These are phyloP conservation scores for Oreochromis mossambicus DNA, from an alignment of 2,797 vertebrate genomes.

Conservation along the genomic window DNA sequence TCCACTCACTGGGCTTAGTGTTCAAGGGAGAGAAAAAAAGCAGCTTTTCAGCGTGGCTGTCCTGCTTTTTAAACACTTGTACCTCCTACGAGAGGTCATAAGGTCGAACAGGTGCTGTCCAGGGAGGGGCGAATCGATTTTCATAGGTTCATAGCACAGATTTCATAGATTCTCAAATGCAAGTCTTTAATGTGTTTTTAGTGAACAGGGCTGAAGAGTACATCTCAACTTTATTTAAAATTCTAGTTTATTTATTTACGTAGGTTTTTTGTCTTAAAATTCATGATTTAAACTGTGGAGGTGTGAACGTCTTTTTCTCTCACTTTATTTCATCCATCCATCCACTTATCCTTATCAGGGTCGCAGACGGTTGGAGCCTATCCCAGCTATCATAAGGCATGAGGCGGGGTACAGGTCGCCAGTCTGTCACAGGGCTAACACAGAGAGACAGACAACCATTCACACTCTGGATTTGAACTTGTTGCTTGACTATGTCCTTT, in stretches of 20 bases:
- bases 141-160: background rate
- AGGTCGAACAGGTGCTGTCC: background rate
- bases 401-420: background rate
- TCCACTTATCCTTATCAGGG: background rate
- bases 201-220: background rate
- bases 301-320: background rate
- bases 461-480: background rate
- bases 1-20: background rate
- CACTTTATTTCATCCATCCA: background rate
- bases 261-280: background rate
- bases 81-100: background rate
- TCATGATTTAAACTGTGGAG: background rate
- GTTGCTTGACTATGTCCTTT: background rate
- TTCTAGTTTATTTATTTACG: background rate
- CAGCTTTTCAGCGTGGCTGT: background rate
- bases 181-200: background rate
- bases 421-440: background rate
- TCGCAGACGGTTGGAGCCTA: background rate
- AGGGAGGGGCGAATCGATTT: background rate
- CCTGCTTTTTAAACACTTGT: background rate
- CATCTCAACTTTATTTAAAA: background rate
- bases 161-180: background rate
- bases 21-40: background rate
- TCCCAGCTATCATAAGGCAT: background rate
- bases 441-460: background rate